Base-by-base conservation (phyloP, 2,797 vertebrate species). In the Loriculus beryllinus region DNA sequence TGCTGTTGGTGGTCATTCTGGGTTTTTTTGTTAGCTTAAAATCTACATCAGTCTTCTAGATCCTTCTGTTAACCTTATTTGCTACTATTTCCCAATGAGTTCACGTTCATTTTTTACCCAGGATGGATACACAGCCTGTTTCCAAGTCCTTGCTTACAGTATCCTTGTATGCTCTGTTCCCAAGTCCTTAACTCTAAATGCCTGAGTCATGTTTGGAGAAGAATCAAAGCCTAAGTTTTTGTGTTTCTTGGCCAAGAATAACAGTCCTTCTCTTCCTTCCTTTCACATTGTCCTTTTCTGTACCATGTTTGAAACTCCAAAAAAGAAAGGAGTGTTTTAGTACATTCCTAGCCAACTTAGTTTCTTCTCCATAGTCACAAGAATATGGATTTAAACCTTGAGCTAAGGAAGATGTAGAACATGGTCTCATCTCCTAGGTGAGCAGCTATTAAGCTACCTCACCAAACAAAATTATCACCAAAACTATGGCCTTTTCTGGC, bases 181-280 rank as follows among this genome's bases (percentile, higher is more conserved):
- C 19, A 33, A 57, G 52, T 48, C 62, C 31, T 47, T 57, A 84
- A 86, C 35, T 79, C 59, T 72, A 82, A 81, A 86, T 48, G 78
- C 40, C 60, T 45, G 78, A 59, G 20, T 90, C 70, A 69, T 59
- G 21, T 33, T 62, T 86, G 74, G 92, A 94, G 70, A 86, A 86
- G 77, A 93, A 95, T 84, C 83, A 96, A 94, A 95, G 92, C 68
- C 56, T 17, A 62, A 67, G 28, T 76, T 56, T 86, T 92, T 84
- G 29, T 64, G 33, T 26, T 86, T 76, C 57, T 31, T 56, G 18
- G 88, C 83, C 83, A 95, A 84, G 43, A 95, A 72, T 48, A 95
- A 93, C 54, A 88, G 28, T 31, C 19, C 10, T 12, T 63, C 51
- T 71, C 60, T 75, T 87, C 76, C 59, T 79, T 83, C 63, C 59